Conservation (phyloP, 2,888 invertebrate genomes). For the Hermaeophaga mercurialis region DNA sequence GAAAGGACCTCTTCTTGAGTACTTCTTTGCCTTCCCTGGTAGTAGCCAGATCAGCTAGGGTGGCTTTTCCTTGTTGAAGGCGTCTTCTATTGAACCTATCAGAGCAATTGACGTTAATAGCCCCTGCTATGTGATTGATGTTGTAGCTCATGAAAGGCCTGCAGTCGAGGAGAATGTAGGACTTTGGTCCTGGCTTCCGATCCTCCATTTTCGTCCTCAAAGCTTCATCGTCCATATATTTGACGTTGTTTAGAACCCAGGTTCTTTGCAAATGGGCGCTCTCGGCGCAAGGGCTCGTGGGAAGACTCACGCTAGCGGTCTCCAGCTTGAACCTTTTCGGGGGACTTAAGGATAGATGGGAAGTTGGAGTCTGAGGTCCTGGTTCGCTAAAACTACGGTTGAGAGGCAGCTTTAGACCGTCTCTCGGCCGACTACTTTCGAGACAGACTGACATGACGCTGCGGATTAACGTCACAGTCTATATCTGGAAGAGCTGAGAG, state of each 20-base stretch:
- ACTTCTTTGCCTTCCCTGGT: slow-evolving; percentile 68
- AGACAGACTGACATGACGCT: slow-evolving; percentile 61
- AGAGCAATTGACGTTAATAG: slow-evolving; percentile 73
- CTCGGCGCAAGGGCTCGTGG: slow-evolving; percentile 63
- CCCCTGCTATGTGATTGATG: slow-evolving; percentile 69
- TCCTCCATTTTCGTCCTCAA: slow-evolving; percentile 59
- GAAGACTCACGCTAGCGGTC: slow-evolving; percentile 55
- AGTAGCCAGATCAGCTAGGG: slow-evolving; percentile 67
- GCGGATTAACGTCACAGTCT: slow-evolving; percentile 52
- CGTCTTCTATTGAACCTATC: slow-evolving; percentile 71
- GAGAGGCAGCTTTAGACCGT: slow-evolving; percentile 63
- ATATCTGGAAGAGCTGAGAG: slow-evolving; percentile 56
- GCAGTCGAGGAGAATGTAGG: slow-evolving; percentile 66
- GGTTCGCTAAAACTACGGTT: slow-evolving; percentile 65
- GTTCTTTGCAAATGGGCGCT: slow-evolving; percentile 61
- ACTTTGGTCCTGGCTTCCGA: slow-evolving; percentile 45
- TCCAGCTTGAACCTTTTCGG: slow-evolving; percentile 61
- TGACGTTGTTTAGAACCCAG: slow-evolving; percentile 61
- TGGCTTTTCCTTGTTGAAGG: slow-evolving; percentile 69
- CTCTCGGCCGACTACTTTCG: slow-evolving; percentile 60
- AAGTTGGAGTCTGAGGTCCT: slow-evolving; percentile 56
- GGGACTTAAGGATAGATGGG: slow-evolving; percentile 52
- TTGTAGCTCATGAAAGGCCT: slow-evolving; percentile 74
- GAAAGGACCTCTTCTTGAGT: slow-evolving; percentile 61
- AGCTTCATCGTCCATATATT: slow-evolving; percentile 60